Base-by-base conservation (phyloP, 1,140 invertebrate species). In the Bombus soroeensis region DNA sequence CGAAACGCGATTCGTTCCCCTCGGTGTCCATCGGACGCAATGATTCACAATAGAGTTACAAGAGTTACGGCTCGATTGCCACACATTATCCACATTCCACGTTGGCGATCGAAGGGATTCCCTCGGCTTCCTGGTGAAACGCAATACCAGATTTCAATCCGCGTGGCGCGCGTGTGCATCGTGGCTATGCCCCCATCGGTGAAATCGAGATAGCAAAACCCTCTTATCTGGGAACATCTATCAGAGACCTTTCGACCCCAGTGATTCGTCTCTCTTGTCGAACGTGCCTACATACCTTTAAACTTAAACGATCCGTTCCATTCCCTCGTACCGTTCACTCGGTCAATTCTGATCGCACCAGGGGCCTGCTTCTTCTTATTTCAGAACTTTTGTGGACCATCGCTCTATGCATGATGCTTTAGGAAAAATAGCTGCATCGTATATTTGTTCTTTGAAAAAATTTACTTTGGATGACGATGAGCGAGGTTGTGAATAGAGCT, bases 221-320 rank as follows among this genome's bases (percentile, higher is more conserved):
- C 68, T 68, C 84, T 84, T 83, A 89, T 89, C 88, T 90, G 62
- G 57, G 74, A 70, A 76, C 88, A 85, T 90, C 89, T 90, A 90
- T 89, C 88, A 78, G 62, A 13, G 57, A 90, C 85, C 89, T 84
- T 32, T 43, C 81, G 87, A 88, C 88, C 34, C 37, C 13, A 53
- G n/a, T 79, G 89, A 90, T 90, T 82, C 89, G 83, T 90, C 89
- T 81, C 84, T 59, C 88, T 83, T 90, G 85, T 81, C 88, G 89
- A 90, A 90, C 88, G 89, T 90, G 88, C 85, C 88, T 87, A 81
- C 81, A 66, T 87, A 70, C 85, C 73, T 87, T 68, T 75, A 59
- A 37, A 47, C 71, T 73, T 74, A 39, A 86, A 75, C 83, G 88
- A 89, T 81, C 71, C 82, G 83, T 79, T 76, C 87, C 39, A 53